Conservation (phyloP, 2,888 invertebrate genomes). For the Yponomeuta plumbellus region DNA sequence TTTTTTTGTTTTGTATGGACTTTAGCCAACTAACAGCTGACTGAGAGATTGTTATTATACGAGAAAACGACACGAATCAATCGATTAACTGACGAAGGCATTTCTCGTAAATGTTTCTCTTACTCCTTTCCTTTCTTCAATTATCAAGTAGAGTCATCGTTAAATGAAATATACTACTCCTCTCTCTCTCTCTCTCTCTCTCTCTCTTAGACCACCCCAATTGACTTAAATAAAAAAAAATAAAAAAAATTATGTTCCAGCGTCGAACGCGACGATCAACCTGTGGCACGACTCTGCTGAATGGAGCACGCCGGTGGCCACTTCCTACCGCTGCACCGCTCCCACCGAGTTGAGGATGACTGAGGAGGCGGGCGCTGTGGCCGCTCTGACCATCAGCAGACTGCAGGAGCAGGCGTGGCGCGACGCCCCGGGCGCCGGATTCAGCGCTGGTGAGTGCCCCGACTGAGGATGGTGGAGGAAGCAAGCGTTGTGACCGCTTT, state of each 20-base stretch:
- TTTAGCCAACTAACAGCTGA: no score
- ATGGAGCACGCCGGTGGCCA: slow-evolving; percentile 78
- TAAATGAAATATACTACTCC: no score
- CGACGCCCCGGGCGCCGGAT: slow-evolving; percentile 62
- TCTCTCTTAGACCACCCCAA: no score
- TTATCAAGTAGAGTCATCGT: no score
- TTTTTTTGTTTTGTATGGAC: background rate
- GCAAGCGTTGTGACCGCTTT: slow-evolving; percentile 61
- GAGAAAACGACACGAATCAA: no score
- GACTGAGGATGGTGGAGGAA: slow-evolving; percentile 69
- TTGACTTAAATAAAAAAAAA: no score
- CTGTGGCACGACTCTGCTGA: slow-evolving; percentile 66
- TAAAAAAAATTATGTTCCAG: slow-evolving; percentile 31
- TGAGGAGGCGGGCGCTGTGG: slow-evolving; percentile 41
- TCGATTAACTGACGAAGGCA: no score
- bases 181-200: no score
- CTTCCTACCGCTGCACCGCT: slow-evolving; percentile 85
- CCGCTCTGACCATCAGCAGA: slow-evolving; percentile 73
- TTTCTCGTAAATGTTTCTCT: no score
- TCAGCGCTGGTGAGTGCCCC: slow-evolving; percentile 78
- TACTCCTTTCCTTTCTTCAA: no score
- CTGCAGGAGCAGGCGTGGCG: slow-evolving; percentile 87
- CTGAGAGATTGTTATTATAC: no score
- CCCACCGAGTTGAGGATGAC: slow-evolving; percentile 77
- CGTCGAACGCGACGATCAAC: slow-evolving; percentile 44